phyloP scores from a whole-genome alignment of 2,113 vertebrate genomes.

The Xiphophorus maculatus region DNA sequence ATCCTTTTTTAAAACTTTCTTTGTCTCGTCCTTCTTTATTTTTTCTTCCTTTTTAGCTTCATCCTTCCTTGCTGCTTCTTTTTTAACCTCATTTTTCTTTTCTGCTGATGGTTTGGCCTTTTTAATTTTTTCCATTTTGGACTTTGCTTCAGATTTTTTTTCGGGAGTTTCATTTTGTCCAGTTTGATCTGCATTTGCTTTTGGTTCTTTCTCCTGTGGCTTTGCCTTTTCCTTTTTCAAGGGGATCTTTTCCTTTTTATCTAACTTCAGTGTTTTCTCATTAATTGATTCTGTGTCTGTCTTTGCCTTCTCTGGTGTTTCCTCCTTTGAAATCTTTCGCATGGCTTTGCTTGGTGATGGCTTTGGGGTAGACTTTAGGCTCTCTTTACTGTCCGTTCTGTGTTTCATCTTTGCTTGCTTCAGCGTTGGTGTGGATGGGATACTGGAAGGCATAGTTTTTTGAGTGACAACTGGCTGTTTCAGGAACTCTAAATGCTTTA shows the following conservation, averaged over 20 bases:
- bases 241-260: constrained; percentile 89
- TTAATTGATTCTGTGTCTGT: constrained; percentile 66
- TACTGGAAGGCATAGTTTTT: constrained; percentile 83
- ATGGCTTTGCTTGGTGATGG: constrained; percentile 82
- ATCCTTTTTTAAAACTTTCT: constrained; percentile 87
- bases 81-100: constrained; percentile 87
- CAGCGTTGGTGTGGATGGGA: constrained; percentile 79
- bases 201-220: constrained; percentile 81
- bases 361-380: constrained; percentile 87
- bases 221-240: constrained; percentile 88
- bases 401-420: constrained; percentile 93
- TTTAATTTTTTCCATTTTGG: constrained; percentile 89
- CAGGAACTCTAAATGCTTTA: constrained; percentile 94
- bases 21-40: constrained; percentile 86
- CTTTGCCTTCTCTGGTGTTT: constrained; percentile 84
- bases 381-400: constrained; percentile 92
- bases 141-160: constrained; percentile 87
- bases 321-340: constrained; percentile 90
- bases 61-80: constrained; percentile 78
- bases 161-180: constrained; percentile 83
- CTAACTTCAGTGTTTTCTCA: constrained; percentile 86
- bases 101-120: constrained; percentile 88
- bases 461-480: constrained; percentile 91
- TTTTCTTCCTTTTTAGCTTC: constrained; percentile 87
- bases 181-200: constrained; percentile 81